Conservation (phyloP, 2,888 invertebrate species). For the Heteromyza rotundicornis region DNA sequence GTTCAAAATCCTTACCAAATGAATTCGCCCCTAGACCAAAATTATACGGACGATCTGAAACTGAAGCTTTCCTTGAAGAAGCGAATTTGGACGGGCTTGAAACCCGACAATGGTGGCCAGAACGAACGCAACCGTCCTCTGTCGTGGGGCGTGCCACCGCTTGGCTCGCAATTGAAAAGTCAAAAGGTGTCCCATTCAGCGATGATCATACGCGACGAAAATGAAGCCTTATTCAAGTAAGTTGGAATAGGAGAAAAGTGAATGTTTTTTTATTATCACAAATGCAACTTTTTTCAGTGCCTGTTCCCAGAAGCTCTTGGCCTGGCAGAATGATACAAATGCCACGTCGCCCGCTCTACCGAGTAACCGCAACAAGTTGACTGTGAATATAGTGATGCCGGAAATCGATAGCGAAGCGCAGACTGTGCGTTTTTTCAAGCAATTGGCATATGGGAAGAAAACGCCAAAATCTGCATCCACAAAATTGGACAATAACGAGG, state of each 20-base stretch:
- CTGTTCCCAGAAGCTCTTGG: conserved; percentile 70
- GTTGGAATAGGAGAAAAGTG: background rate
- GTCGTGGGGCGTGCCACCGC: conserved; percentile 72
- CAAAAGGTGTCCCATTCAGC: too few relatives aligned
- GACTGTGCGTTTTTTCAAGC: conserved; percentile 29
- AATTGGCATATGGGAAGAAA: conserved; percentile 22
- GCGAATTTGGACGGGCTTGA: conserved; percentile 75
- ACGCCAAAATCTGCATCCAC: conserved; percentile 3
- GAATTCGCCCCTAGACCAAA: conserved; percentile 11
- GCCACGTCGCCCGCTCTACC: conserved; percentile 6
- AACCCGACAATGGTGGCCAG: conserved; percentile 56
- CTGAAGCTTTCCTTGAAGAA: conserved; percentile 74
- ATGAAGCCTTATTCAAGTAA: conserved; percentile 65
- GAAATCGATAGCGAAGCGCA: conserved; percentile 35
- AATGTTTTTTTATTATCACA: background rate
- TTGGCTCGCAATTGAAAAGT: conserved; percentile 41
- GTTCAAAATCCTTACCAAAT: conserved; percentile 17
- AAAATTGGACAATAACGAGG: conserved; percentile 19
- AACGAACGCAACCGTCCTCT: conserved; percentile 62
- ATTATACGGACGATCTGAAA: conserved; percentile 64
- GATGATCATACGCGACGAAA: conserved; percentile 66
- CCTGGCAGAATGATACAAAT: conserved; percentile 50
- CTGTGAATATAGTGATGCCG: conserved; percentile 19
- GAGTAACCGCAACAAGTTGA: conserved; percentile 6
- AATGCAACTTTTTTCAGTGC: conserved; percentile 66